Conservation (phyloP, 2,113 vertebrate species). For the Spea multiplicata region DNA sequence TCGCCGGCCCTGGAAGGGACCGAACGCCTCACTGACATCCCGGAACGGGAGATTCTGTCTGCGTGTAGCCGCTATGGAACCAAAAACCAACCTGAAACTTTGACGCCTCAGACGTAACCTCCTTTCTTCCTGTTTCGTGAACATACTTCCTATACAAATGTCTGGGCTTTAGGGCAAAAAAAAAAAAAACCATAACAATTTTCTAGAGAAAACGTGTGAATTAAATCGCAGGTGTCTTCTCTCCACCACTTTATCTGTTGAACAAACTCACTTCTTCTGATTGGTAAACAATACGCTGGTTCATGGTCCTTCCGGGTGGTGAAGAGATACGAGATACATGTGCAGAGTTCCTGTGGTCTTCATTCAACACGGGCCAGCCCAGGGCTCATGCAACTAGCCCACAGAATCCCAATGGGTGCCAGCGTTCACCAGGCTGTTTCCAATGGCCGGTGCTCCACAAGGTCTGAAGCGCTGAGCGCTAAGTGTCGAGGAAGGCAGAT, state of each 20-base stretch:
- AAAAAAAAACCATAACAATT: neutral
- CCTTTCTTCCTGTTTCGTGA: conserved; percentile 23
- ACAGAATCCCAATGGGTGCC: no score
- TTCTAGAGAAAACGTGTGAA: neutral
- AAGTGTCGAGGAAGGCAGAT: no score
- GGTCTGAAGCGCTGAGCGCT: no score
- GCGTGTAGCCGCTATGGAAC: neutral
- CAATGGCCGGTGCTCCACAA: no score
- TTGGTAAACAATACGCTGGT: no score
- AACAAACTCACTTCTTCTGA: no score
- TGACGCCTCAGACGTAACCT: conserved; percentile 7
- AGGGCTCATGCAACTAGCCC: no score
- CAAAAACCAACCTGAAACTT: conserved; percentile 1
- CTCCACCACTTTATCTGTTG: neutral
- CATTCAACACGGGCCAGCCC: no score
- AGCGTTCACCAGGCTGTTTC: no score
- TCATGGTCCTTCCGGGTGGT: no score
- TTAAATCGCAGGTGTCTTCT: neutral
- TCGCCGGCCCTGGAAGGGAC: neutral
- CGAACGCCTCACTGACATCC: neutral
- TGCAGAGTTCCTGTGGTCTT: no score
- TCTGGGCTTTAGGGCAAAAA: neutral
- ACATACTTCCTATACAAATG: neutral
- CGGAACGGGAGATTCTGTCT: neutral
- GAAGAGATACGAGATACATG: no score